Evolutionary conservation across 2,888 invertebrate genomes (phyloP), one percentile per base, ranked within the genome.

Genomic region (Abscondita cerata): DNA sequence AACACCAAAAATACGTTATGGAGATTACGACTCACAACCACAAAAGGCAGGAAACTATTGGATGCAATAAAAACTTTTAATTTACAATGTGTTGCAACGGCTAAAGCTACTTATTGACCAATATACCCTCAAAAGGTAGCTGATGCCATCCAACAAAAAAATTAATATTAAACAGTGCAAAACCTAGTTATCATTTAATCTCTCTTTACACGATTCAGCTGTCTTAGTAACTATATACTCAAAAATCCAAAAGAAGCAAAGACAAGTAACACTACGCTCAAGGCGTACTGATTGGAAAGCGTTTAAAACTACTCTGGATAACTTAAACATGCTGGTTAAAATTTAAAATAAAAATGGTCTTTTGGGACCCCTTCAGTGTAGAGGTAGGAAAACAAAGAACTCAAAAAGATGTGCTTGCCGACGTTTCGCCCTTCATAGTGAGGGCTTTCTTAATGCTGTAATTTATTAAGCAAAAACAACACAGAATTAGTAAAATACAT

Each of bases 31-130:
- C 46, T 66, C 6, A 67, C 33, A 6, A 52, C 54, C 5, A 62
- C 68, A 48, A 62, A 53, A 25, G 57, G 31, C 52, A 53, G 5
- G 18, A 36, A 54, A 52, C 19, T 31, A 41, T 11, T 41, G 15
- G 44, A 20, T 41, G 46, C 59, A 15, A 59, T 63, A 13, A 12
- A 40, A 46, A 41, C 48, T 20, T 16, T 19, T 33, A 38, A 56
- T 41, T 1, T 56, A 2, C 40, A 20, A 31, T 1, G 33, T 4
- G 5, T 50, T 1, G 64, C 69, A 12, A 57, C 59, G n/a, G 65
- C 67, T 0, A 16, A 70, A 62, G 71, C 72, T 16, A 72, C 69
- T n/a, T n/a, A n/a, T n/a, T n/a, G n/a, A n/a, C n/a, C n/a, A n/a
- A 0, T 68, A 73, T 5, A 31, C 31, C 31, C 31, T 31, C 31